Evolutionary conservation across 2,888 invertebrate genomes (phyloP).

Genomic region (Drepana falcataria): DNA sequence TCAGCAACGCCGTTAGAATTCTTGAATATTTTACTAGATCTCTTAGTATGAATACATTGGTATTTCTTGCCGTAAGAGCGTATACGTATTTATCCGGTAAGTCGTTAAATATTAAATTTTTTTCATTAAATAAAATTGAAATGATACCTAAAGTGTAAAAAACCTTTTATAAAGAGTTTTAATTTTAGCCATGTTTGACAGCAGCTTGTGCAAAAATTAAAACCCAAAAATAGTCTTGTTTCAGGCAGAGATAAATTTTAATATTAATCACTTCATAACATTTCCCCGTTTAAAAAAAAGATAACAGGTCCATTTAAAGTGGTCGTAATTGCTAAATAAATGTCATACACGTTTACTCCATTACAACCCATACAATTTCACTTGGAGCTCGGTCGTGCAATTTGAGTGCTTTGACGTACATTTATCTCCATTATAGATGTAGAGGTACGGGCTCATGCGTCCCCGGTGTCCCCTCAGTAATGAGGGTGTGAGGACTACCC

Average conservation of each 20-base stretch:
- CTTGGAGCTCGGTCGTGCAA: constrained; percentile 44
- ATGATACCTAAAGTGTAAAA: not conserved
- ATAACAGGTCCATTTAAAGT: constrained; percentile 44
- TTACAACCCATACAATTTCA: constrained; percentile 67
- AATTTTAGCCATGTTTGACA: no score
- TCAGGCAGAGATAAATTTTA: not conserved
- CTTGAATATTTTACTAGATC: no score
- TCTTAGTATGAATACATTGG: no score
- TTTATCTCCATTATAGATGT: constrained; percentile 74
- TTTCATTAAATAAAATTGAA: no score
- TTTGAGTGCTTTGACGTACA: constrained; percentile 72
- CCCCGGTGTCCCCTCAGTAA: constrained; percentile 39
- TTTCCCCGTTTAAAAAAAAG: not conserved
- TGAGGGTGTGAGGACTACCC: constrained; percentile 8
- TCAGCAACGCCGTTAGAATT: no score
- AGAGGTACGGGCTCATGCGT: constrained; percentile 38
- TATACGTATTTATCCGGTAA: no score
- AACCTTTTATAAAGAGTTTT: no score
- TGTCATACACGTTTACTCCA: constrained; percentile 71
- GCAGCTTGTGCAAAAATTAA: no score
- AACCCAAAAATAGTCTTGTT: no score
- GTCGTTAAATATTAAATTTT: no score
- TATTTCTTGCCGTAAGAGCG: no score
- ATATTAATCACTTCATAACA: not conserved
- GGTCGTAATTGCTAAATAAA: constrained; percentile 65